Percentiles rank a stretch among this genome's conserved stretches.
Conservation (phyloP, 2,113 vertebrate genomes). For the Patagioenas fasciata region DNA sequence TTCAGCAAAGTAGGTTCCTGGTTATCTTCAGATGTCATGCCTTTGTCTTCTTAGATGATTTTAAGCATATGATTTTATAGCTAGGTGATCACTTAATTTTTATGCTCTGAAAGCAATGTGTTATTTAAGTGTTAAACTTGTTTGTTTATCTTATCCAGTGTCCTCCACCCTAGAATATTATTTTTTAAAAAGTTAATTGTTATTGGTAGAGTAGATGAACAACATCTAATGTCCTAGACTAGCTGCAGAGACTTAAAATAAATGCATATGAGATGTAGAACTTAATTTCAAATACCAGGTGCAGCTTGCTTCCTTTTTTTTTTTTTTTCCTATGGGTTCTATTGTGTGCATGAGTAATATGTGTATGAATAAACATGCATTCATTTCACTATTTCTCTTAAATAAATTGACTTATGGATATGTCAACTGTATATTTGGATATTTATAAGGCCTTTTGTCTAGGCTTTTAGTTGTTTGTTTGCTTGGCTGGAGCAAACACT, state of each 20-base stretch:
- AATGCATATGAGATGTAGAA: not conserved
- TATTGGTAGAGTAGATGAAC: not conserved
- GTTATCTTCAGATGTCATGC: accelerated
- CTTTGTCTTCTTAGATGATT: not conserved
- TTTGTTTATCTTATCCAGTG: not conserved
- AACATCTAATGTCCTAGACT: not conserved
- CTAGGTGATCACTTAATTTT: not conserved
- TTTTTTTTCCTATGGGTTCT: not conserved
- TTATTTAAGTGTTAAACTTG: not conserved
- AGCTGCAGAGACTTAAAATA: not conserved
- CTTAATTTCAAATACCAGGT: not conserved
- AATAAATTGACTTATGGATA: not conserved
- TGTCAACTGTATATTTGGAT: not conserved
- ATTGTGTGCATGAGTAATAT: not conserved
- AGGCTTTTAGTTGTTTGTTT: not conserved
- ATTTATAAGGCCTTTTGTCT: not conserved
- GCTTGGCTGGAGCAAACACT: not conserved
- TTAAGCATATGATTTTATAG: not conserved
- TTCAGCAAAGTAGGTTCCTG: not conserved
- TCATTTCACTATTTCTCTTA: not conserved
- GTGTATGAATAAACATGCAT: not conserved
- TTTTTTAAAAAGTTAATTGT: not conserved
- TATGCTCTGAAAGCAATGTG: accelerated
- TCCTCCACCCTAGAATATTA: not conserved
- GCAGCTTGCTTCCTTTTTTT: not conserved